Conservation (phyloP, 2,888 invertebrate genomes). For the Shargacucullia verbasci region DNA sequence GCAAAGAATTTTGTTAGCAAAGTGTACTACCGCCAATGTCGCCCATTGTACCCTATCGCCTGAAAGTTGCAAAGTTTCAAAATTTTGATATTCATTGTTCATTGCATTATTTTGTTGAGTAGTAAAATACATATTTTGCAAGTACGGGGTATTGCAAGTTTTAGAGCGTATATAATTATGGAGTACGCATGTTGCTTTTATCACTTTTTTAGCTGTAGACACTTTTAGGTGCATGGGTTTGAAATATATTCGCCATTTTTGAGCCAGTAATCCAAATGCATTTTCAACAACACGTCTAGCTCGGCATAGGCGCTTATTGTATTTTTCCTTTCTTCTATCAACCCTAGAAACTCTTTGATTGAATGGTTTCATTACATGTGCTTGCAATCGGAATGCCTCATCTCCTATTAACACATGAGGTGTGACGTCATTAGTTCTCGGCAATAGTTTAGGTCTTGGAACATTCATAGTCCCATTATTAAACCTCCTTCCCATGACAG, state of each 20-base stretch:
- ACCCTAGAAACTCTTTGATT: slow-evolving; percentile 12
- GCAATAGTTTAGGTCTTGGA: no score
- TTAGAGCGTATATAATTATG: slow-evolving; percentile 8
- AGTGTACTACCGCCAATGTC: no score
- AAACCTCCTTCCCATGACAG: slow-evolving; percentile 36
- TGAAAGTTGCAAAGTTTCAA: slow-evolving; percentile 4
- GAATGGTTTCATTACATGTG: slow-evolving; percentile 14
- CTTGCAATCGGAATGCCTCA: slow-evolving; percentile 11
- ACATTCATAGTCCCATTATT: slow-evolving; percentile 9
- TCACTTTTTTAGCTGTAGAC: slow-evolving; percentile 7
- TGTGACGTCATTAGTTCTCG: no score
- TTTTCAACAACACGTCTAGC: slow-evolving; percentile 7
- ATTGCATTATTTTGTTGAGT: no score
- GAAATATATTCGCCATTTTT: slow-evolving; percentile 13
- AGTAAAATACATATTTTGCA: slow-evolving; percentile 7
- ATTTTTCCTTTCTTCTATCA: slow-evolving; percentile 10
- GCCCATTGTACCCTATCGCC: slow-evolving; percentile 6
- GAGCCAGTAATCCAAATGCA: no score
- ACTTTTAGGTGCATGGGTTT: slow-evolving; percentile 11
- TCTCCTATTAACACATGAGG: slow-evolving; percentile 15
- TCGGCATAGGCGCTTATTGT: slow-evolving; percentile 5
- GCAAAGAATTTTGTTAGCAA: no score
- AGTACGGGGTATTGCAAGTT: slow-evolving; percentile 6
- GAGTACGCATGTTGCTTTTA: slow-evolving; percentile 6
- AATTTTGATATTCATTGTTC: slow-evolving; percentile 7